A percentile compares a stretch with the other conserved stretches of the same genome.
Conservation (phyloP, 1,140 invertebrate genomes). For the Pachypsylla venusta region DNA sequence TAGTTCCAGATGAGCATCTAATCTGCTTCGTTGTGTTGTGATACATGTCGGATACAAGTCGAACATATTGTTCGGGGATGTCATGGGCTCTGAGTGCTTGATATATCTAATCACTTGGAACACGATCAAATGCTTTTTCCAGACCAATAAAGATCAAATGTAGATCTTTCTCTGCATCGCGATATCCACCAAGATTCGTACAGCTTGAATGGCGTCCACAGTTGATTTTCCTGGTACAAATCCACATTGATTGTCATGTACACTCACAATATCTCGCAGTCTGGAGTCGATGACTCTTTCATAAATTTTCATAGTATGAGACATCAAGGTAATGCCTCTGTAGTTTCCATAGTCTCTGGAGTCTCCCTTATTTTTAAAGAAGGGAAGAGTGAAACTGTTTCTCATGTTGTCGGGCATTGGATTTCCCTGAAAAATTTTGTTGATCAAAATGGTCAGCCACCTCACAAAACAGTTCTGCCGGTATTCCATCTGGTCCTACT, state of each 20-base stretch:
- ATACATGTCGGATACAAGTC: too few species aligned
- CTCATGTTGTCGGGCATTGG: neutral
- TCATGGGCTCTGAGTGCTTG: too few species aligned
- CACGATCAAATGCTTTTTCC: too few species aligned
- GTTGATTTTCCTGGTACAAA: slow-evolving; percentile 1
- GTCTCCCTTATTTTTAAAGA: slow-evolving; percentile 11
- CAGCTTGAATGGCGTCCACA: neutral
- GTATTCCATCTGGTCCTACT: slow-evolving; percentile 8
- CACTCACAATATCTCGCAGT: neutral
- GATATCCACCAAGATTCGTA: neutral
- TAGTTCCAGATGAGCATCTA: too few species aligned
- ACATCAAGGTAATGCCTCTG: slow-evolving; percentile 10
- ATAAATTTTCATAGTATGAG: slow-evolving; percentile 5
- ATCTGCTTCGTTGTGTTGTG: too few species aligned
- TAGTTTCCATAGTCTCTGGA: slow-evolving; percentile 8
- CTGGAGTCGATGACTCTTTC: neutral
- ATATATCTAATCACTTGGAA: too few species aligned
- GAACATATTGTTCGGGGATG: too few species aligned
- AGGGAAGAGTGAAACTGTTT: slow-evolving; percentile 5
- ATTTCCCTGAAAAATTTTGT: neutral
- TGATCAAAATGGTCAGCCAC: slow-evolving; percentile 8
- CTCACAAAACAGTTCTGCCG: slow-evolving; percentile 9
- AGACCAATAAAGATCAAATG: too few species aligned
- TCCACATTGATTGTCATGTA: slow-evolving; percentile 2
- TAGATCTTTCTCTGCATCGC: too few species aligned